A percentile compares a stretch with the other conserved stretches of the same genome.
Evolutionary conservation across 2,888 invertebrate species (phyloP).

Genomic region (Cheiracanthium punctorium): DNA sequence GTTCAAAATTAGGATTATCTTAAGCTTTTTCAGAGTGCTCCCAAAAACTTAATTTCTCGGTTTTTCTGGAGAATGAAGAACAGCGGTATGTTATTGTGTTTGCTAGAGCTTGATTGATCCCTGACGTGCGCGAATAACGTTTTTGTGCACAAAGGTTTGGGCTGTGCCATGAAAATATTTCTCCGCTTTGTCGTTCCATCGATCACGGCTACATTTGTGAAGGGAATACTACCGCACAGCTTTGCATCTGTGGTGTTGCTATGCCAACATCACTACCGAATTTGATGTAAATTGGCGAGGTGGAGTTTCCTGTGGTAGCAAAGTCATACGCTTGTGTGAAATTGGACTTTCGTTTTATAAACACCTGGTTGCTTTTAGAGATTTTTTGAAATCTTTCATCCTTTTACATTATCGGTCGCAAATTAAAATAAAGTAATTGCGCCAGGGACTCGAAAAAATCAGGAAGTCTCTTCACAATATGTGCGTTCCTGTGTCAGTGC

Average conservation of each 20-base stretch:
- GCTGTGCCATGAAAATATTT: neutral
- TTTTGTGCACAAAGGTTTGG: neutral
- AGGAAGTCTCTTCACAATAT: no score
- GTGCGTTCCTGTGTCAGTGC: no score
- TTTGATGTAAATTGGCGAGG: neutral
- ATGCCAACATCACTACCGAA: neutral
- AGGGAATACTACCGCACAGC: neutral
- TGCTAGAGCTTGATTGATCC: neutral
- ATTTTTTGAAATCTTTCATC: no score
- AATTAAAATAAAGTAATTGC: no score
- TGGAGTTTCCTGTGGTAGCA: neutral
- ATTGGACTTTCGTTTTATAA: neutral
- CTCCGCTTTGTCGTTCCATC: neutral
- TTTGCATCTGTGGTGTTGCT: slow-evolving; percentile 1
- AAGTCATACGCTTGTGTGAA: neutral
- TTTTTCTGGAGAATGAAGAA: no score
- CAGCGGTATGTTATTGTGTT: no score
- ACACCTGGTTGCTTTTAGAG: no score
- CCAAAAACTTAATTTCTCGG: no score
- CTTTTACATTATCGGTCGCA: no score
- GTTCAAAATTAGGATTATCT: no score
- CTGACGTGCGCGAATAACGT: neutral
- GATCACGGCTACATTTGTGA: neutral
- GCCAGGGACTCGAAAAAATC: no score
- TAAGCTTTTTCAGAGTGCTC: no score